Base-by-base conservation (phyloP, 1,140 invertebrate genomes). In the Phymorhynchus buccinoides region DNA sequence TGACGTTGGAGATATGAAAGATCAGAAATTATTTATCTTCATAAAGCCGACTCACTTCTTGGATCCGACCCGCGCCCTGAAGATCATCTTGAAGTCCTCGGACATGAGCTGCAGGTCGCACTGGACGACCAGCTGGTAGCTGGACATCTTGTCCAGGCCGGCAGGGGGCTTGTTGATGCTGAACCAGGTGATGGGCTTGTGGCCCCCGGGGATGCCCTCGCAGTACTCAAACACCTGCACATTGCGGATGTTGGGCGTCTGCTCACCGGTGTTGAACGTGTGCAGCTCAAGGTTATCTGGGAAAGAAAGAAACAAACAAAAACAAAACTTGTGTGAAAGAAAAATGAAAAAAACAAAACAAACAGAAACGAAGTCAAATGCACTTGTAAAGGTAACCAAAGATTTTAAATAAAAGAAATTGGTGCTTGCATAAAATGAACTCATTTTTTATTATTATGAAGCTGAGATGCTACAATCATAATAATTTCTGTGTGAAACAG, bases 1-100 rank as follows among this genome's bases (percentile, higher is more conserved):
- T 86, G 12, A 94, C n/a, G n/a, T n/a, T n/a, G n/a, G n/a, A n/a
- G n/a, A n/a, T n/a, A n/a, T n/a, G n/a, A n/a, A n/a, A n/a, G n/a
- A n/a, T n/a, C n/a, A n/a, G n/a, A n/a, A n/a, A n/a, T n/a, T n/a
- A n/a, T n/a, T n/a, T n/a, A n/a, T n/a, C n/a, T 30, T n/a, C 35
- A 71, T 35, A 37, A 27, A 71, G 42, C 27, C 44, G 42, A 79
- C 90, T 91, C 86, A 95, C 94, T 93, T 94, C 89, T 94, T 94
- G 52, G 93, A 93, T 79, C 94, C 95, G 37, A 95, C 89, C 86
- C 93, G 91, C 2, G 94, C 93, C 9, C 92, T 90, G 78, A 95
- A 93, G 37, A 95, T 92, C 94, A 95, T 94, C 39, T 92, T 91
- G 87, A 95, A 95, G 85, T 95, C 94, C 41, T 95, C 94, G 85